phyloP scores from a whole-genome alignment of 1,140 invertebrate genomes.

The Penaeus vannamei region DNA sequence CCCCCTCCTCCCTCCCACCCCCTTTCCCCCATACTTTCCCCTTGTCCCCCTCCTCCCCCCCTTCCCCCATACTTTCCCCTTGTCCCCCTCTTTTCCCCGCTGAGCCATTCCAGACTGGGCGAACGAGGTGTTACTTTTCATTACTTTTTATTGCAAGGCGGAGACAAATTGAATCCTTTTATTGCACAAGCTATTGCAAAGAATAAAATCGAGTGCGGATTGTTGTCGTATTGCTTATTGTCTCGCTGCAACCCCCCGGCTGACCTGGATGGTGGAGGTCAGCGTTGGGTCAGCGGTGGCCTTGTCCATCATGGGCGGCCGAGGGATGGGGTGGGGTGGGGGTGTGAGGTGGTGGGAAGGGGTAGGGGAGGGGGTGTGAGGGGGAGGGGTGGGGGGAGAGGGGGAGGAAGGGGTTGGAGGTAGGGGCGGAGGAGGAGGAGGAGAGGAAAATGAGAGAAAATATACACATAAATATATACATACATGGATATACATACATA shows the following conservation, averaged over 20 bases:
- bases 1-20: background rate
- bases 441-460: background rate
- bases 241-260: background rate
- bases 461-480: no score
- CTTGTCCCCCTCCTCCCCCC: background rate
- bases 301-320: background rate
- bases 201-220: background rate
- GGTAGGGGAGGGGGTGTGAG: background rate
- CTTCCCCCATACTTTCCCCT: no score
- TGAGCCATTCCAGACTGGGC: constrained; percentile 31
- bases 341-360: background rate
- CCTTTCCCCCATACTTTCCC: background rate
- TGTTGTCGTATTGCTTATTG: background rate
- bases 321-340: background rate
- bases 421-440: constrained; percentile 7
- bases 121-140: constrained; percentile 61
- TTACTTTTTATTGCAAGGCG: constrained; percentile 61
- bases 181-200: constrained; percentile 34
- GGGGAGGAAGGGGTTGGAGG: background rate
- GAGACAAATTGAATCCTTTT: constrained; percentile 63
- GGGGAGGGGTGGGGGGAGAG: no score
- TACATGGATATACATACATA: no score
- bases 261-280: background rate
- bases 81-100: constrained; percentile 1
- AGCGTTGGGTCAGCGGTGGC: no score